phyloP scores from a whole-genome alignment of 2,113 vertebrate species.

The Eulemur rufifrons region DNA sequence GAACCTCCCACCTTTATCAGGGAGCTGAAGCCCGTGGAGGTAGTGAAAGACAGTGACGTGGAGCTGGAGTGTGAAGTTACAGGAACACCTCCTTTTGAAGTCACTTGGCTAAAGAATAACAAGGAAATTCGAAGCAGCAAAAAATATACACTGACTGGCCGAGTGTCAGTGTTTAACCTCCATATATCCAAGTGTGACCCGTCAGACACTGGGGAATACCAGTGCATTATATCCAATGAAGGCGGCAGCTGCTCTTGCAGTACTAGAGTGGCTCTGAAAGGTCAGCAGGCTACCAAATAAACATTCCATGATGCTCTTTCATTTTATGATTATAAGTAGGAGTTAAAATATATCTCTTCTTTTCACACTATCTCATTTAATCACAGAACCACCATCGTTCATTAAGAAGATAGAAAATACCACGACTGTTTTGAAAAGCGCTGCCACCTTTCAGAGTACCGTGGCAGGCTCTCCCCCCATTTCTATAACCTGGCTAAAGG shows the following conservation, averaged over 20 bases:
- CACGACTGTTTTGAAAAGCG: constrained; percentile 90
- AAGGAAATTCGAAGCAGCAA: constrained; percentile 94
- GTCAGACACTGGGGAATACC: constrained; percentile 95
- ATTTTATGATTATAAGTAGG: background rate
- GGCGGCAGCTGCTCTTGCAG: constrained; percentile 93
- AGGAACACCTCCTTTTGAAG: constrained; percentile 94
- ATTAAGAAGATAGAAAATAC: constrained; percentile 91
- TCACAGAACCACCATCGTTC: constrained; percentile 93
- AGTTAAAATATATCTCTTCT: constrained; percentile 65
- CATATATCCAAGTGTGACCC: constrained; percentile 92
- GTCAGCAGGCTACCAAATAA: constrained; percentile 78
- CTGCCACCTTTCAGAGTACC: constrained; percentile 89
- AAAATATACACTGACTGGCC: constrained; percentile 90
- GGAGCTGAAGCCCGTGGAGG: constrained; percentile 87
- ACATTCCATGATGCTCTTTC: background rate
- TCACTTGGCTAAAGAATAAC: constrained; percentile 95
- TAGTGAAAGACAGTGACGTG: constrained; percentile 90
- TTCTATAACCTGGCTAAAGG: constrained; percentile 95
- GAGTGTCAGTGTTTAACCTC: constrained; percentile 87
- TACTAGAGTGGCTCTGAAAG: constrained; percentile 93
- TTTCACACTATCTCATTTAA: constrained; percentile 69
- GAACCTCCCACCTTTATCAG: constrained; percentile 93
- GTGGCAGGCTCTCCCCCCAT: constrained; percentile 91
- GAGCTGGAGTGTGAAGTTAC: constrained; percentile 90
- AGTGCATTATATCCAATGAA: constrained; percentile 93